These are phyloP conservation scores for Aratinga solstitialis DNA, from an alignment of 2,797 vertebrate species.

Conservation along the genomic window DNA sequence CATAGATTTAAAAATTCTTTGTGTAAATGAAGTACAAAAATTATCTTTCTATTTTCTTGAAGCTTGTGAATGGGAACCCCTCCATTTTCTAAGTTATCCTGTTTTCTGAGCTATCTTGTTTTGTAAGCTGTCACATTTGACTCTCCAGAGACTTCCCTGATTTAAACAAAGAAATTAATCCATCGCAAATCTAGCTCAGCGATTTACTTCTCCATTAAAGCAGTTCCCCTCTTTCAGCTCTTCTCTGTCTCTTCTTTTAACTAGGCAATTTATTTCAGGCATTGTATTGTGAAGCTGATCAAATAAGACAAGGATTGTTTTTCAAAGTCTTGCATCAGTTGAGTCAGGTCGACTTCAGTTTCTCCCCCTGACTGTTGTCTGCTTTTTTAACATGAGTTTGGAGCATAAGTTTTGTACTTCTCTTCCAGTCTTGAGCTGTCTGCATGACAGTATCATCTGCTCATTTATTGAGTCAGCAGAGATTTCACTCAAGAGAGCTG, in stretches of 20 bases:
- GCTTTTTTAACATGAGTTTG: neutral
- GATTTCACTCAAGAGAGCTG: neutral
- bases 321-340: neutral
- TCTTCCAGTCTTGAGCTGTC: neutral
- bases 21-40: neutral
- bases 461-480: neutral
- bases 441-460: accelerated
- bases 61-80: neutral
- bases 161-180: neutral
- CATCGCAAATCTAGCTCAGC: neutral
- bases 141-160: neutral
- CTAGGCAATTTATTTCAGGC: neutral
- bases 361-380: neutral
- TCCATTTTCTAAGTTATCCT: neutral
- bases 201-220: neutral
- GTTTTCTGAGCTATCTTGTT: neutral
- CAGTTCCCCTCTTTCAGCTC: neutral
- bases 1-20: neutral
- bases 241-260: neutral
- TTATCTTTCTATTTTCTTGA: neutral
- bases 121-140: neutral
- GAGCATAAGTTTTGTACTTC: neutral
- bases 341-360: neutral
- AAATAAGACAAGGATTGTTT: neutral
- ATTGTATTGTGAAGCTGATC: neutral